Evolutionary conservation across 1,140 invertebrate species (phyloP).

Genomic region (Drosophila takahashii): DNA sequence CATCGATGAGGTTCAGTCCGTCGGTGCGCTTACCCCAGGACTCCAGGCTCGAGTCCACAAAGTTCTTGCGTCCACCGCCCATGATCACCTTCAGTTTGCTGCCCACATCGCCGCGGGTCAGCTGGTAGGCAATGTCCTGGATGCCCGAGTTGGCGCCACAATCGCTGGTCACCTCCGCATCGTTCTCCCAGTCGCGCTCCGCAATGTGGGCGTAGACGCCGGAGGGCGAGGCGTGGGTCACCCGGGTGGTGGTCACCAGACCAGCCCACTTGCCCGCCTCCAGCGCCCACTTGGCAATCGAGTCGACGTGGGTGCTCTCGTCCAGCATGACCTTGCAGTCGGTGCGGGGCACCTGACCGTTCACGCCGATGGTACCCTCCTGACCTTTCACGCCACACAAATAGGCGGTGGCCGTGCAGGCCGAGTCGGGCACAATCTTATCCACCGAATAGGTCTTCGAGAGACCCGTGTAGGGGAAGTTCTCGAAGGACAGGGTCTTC

Average conservation of each 20-base stretch:
- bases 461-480: conserved; percentile 90
- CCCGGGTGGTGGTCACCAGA: conserved; percentile 92
- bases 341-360: conserved; percentile 87
- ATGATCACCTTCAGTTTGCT: conserved; percentile 88
- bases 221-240: conserved; percentile 92
- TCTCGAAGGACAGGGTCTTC: conserved; percentile 89
- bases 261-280: conserved; percentile 90
- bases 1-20: conserved; percentile 89
- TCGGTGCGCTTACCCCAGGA: conserved; percentile 86
- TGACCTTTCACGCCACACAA: conserved; percentile 93
- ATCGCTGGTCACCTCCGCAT: conserved; percentile 86
- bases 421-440: conserved; percentile 92
- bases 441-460: conserved; percentile 94
- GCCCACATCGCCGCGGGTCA: conserved; percentile 89
- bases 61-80: conserved; percentile 90
- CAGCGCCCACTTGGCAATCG: conserved; percentile 90
- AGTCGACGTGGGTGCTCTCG: conserved; percentile 86
- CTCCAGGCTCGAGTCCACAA: conserved; percentile 85
- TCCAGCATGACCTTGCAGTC: conserved; percentile 87
- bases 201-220: conserved; percentile 90
- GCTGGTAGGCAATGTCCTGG: conserved; percentile 90
- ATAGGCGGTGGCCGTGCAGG: conserved; percentile 91
- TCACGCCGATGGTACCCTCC: conserved; percentile 90
- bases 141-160: conserved; percentile 85
- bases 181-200: conserved; percentile 91